phyloP scores from a whole-genome alignment of 2,113 vertebrate genomes.

The Ascaphus truei region DNA sequence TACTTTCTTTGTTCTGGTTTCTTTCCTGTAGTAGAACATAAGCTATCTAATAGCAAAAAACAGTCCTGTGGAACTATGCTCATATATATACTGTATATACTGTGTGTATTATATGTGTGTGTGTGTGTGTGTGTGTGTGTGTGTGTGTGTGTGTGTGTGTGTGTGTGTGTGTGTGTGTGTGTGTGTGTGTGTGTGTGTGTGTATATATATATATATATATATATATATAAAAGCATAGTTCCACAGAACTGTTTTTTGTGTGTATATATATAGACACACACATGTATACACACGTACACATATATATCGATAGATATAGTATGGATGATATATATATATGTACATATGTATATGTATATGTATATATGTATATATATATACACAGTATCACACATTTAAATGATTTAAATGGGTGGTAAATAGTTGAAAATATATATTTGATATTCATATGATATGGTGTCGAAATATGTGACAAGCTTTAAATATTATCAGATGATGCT shows the following conservation, averaged over 20 bases:
- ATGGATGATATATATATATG: not conserved
- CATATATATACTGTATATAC: no score
- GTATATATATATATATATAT: not conserved
- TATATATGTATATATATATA: not conserved
- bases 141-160: not conserved
- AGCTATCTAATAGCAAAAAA: slow-evolving; percentile 47
- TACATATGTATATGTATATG: not conserved
- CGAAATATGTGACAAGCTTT: no score
- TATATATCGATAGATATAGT: not conserved
- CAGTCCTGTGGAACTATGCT: no score
- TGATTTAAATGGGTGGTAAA: no score
- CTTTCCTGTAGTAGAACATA: slow-evolving; percentile 43
- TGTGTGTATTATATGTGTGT: not conserved
- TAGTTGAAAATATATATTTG: no score
- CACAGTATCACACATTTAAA: not conserved
- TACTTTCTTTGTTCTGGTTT: slow-evolving; percentile 94
- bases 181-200: not conserved
- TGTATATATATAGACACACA: not conserved
- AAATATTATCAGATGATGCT: no score
- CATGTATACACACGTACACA: not conserved
- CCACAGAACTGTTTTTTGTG: no score
- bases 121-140: not conserved
- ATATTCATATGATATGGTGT: no score
- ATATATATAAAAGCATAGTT: not conserved
- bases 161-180: not conserved